These are phyloP conservation scores for Caprella mutica DNA, from an alignment of 2,888 invertebrate species.

Conservation along the genomic window DNA sequence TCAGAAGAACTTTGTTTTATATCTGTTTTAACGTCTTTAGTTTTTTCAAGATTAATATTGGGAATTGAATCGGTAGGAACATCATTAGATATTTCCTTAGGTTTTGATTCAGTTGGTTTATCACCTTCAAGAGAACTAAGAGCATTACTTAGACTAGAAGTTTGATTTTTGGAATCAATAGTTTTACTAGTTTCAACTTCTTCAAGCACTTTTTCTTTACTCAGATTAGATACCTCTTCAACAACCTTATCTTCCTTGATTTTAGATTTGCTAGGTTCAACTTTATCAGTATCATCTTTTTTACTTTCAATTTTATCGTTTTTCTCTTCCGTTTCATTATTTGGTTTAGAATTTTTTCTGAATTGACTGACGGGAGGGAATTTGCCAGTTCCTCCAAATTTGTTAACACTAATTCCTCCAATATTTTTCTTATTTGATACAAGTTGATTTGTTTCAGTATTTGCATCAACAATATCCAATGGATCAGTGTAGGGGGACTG, in stretches of 20 bases:
- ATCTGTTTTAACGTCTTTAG: too few relatives aligned
- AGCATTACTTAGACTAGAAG: too few relatives aligned
- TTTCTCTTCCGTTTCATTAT: not conserved
- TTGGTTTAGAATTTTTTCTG: not conserved
- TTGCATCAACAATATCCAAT: not conserved
- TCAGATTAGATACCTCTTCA: not conserved
- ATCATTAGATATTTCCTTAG: too few relatives aligned
- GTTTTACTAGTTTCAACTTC: too few relatives aligned
- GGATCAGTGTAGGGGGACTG: slow-evolving; percentile 1
- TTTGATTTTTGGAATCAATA: too few relatives aligned
- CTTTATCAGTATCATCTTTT: slow-evolving; percentile 7
- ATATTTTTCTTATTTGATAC: slow-evolving; percentile 14
- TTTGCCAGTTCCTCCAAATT: slow-evolving; percentile 18
- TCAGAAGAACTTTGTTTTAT: too few relatives aligned
- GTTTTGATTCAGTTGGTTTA: too few relatives aligned
- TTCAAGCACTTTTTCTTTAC: too few relatives aligned
- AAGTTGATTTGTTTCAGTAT: slow-evolving; percentile 1
- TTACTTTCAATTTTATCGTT: not conserved
- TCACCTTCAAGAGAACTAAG: too few relatives aligned
- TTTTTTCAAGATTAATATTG: too few relatives aligned
- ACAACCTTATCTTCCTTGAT: not conserved
- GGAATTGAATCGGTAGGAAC: too few relatives aligned
- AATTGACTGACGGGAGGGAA: not conserved
- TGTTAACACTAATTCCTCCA: slow-evolving; percentile 23
- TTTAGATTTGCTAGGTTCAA: not conserved